These are phyloP conservation scores for Invenusta paracnida DNA, from an alignment of 2,888 invertebrate genomes.

Conservation along the genomic window DNA sequence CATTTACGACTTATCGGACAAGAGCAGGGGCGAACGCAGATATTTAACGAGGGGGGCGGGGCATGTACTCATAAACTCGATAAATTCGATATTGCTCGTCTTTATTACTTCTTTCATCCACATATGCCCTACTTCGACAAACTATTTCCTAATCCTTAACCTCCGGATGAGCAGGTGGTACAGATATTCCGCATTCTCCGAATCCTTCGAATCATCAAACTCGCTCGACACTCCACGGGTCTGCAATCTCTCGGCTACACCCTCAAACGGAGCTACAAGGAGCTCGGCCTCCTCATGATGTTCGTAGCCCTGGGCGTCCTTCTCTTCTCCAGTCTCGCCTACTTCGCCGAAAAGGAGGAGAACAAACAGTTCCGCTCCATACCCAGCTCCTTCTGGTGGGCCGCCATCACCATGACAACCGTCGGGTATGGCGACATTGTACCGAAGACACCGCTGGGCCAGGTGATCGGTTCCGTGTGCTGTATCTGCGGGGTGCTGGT, in stretches of 20 bases:
- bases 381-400: slow-evolving; percentile 99
- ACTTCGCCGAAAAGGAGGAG: slow-evolving; percentile 93
- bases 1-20: too few species aligned
- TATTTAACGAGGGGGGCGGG: too few species aligned
- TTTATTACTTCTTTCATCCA: too few species aligned
- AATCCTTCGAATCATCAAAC: slow-evolving; percentile 60
- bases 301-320: slow-evolving; percentile 98
- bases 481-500: slow-evolving; percentile 99
- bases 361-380: slow-evolving; percentile 82
- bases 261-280: slow-evolving; percentile 94
- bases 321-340: slow-evolving; percentile 95
- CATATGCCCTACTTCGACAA: too few species aligned
- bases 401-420: slow-evolving; percentile 79
- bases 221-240: slow-evolving; percentile 91
- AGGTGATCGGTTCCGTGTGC: slow-evolving; percentile 99
- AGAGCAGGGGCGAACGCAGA: too few species aligned
- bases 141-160: too few species aligned
- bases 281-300: slow-evolving; percentile 90
- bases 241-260: slow-evolving; percentile 96
- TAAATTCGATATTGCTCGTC: too few species aligned
- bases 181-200: slow-evolving; percentile 86
- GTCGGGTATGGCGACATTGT: slow-evolving; percentile 93
- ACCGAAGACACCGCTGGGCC: slow-evolving; percentile 94
- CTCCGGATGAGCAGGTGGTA: too few species aligned
- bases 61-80: too few species aligned